These are phyloP conservation scores for Tetranychus truncatus DNA, from an alignment of 2,888 invertebrate genomes.

Conservation along the genomic window DNA sequence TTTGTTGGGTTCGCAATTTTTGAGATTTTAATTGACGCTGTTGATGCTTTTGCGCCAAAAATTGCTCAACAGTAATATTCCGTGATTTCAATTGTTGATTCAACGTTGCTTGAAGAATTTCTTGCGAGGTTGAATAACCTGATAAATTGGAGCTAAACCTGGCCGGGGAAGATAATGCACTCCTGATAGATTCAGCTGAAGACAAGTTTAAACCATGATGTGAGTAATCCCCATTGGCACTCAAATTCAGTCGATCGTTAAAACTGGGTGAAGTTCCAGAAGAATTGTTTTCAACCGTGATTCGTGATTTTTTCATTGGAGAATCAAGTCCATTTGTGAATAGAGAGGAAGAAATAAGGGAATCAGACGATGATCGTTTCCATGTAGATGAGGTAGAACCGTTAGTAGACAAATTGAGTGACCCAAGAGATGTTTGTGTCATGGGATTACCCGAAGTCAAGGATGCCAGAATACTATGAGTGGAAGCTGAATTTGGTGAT, in stretches of 20 bases:
- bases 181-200: neutral
- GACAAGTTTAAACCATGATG: neutral
- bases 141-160: neutral
- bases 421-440: neutral
- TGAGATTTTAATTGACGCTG: constrained; percentile 3
- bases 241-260: neutral
- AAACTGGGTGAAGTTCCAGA: neutral
- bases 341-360: neutral
- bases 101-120: neutral
- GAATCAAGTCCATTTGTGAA: neutral
- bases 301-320: neutral
- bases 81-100: neutral
- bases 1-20: constrained; percentile 7
- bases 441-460: neutral
- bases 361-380: neutral
- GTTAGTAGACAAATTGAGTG: neutral
- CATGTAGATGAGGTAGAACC: neutral
- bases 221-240: neutral
- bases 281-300: neutral
- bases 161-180: neutral
- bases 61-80: neutral
- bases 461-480: neutral
- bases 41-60: constrained; percentile 6
- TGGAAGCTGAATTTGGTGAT: neutral
- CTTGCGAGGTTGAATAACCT: neutral